Evolutionary conservation across 1,140 invertebrate species (phyloP).

Genomic region (Pygmarrhopalites habei): DNA sequence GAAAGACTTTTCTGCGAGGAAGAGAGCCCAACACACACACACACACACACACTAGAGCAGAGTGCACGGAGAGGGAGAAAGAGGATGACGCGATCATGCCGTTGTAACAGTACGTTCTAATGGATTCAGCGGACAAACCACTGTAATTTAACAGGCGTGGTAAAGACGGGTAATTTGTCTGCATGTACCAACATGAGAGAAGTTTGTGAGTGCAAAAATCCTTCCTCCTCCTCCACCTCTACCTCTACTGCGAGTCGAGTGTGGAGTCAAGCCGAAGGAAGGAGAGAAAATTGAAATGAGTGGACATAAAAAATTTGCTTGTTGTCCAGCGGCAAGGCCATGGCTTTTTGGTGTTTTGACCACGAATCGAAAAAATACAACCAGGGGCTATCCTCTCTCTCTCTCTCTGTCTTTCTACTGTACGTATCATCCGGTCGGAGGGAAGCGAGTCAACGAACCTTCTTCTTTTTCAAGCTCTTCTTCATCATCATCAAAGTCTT

Average conservation of each 20-base stretch:
- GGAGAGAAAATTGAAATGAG: neutral
- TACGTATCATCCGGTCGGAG: too few relatives aligned
- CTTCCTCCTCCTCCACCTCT: too few relatives aligned
- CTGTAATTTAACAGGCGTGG: conserved; percentile 23
- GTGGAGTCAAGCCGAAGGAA: neutral
- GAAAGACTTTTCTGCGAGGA: too few relatives aligned
- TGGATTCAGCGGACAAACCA: neutral
- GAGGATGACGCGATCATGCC: too few relatives aligned
- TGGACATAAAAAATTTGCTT: conserved; percentile 25
- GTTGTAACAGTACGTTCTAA: conserved; percentile 9
- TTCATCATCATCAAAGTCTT: too few relatives aligned
- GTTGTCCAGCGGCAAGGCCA: conserved; percentile 34
- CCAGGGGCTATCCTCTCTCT: neutral
- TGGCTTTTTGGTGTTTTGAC: conserved; percentile 5
- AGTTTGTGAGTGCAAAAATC: neutral
- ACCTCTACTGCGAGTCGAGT: neutral
- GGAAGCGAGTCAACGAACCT: too few relatives aligned
- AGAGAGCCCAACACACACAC: too few relatives aligned
- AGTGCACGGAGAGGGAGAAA: too few relatives aligned
- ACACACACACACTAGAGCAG: too few relatives aligned
- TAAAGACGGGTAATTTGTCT: conserved; percentile 25
- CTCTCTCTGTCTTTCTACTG: too few relatives aligned
- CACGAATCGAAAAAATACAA: conserved; percentile 7
- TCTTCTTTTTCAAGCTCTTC: too few relatives aligned
- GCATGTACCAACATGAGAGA: neutral